Evolutionary conservation across 2,888 invertebrate genomes (phyloP), one percentile per base, ranked within the genome.

Genomic region (Balanococcus diminutus): DNA sequence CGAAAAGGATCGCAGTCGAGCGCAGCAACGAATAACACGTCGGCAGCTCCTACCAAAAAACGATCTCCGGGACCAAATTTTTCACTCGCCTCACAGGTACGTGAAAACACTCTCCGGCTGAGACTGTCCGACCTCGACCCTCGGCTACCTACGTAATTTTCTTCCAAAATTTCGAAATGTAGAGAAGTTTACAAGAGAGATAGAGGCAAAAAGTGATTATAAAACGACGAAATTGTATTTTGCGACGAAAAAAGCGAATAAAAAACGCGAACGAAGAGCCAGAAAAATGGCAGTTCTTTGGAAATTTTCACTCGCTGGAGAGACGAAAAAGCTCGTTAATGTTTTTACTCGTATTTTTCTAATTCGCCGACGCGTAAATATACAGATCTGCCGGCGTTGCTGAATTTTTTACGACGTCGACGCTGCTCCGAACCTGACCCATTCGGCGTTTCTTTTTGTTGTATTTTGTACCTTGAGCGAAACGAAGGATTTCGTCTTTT

Each of bases 51-150:
- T 88, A 96, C 96, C 91, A 97, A 98, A 93, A 98, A 98, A 90
- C 92, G 98, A 89, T 98, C 98, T 75, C 98, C 98, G 87, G 98
- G 98, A 90, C 98, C 97, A 89, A 97, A 96, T 92, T 98, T 98
- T 92, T 96, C 96, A 88, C 93, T 98, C 90, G 97, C 98, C 88
- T 96, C 96, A 88, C 96, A 96, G 94, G 96, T 96, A 92, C 88
- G 89, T 88, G 86, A 87, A n/a, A n/a, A n/a, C n/a, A n/a, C n/a
- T n/a, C n/a, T n/a, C n/a, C n/a, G n/a, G n/a, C n/a, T n/a, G n/a
- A n/a, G n/a, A n/a, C n/a, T n/a, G n/a, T n/a, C n/a, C n/a, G n/a
- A n/a, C 39, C 11, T 1, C n/a, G n/a, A 42, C 42, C 42, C 11
- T 14, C 11, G 42, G 42, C 11, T 11, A 42, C 42, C 42, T 14